Conservation (phyloP, 2,888 invertebrate species). For the Tetrapedia diversipes region DNA sequence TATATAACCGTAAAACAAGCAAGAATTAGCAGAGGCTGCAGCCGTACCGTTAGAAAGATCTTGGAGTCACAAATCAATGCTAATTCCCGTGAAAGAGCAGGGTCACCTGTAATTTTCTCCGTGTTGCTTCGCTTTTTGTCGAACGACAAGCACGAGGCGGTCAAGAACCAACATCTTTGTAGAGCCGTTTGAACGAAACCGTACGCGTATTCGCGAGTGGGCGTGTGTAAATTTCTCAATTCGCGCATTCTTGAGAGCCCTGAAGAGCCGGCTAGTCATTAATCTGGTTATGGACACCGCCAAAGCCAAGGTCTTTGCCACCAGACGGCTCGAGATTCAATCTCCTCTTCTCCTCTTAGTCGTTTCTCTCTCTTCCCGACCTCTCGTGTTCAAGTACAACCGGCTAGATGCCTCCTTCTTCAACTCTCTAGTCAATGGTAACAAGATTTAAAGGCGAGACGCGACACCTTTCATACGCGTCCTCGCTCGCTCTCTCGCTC, state of each 20-base stretch:
- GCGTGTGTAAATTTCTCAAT: constrained; percentile 42
- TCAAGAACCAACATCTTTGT: neutral
- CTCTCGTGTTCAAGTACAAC: constrained; percentile 24
- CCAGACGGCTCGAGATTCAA: constrained; percentile 50
- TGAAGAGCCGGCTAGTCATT: constrained; percentile 58
- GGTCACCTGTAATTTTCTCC: constrained; percentile 13
- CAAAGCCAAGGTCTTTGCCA: constrained; percentile 72
- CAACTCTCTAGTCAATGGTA: constrained; percentile 23
- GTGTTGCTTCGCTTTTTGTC: neutral
- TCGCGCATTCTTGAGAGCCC: constrained; percentile 40
- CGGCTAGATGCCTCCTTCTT: neutral
- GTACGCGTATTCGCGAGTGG: no score
- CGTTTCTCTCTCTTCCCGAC: constrained; percentile 2
- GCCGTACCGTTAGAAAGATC: no score
- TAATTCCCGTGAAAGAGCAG: constrained; percentile 14
- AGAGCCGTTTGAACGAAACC: no score
- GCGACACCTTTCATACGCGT: constrained; percentile 40
- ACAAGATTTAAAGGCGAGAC: constrained; percentile 58
- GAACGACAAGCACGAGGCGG: neutral
- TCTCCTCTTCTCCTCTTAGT: constrained; percentile 16
- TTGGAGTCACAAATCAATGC: constrained; percentile 17
- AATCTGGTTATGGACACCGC: constrained; percentile 71
- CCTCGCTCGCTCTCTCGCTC: neutral
- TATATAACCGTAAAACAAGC: no score
- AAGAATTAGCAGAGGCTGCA: no score